A percentile compares a stretch with the other conserved stretches of the same genome.
phyloP scores from a whole-genome alignment of 35 echinoderm and acorn worm species.

The Holothuria glaberrima region DNA sequence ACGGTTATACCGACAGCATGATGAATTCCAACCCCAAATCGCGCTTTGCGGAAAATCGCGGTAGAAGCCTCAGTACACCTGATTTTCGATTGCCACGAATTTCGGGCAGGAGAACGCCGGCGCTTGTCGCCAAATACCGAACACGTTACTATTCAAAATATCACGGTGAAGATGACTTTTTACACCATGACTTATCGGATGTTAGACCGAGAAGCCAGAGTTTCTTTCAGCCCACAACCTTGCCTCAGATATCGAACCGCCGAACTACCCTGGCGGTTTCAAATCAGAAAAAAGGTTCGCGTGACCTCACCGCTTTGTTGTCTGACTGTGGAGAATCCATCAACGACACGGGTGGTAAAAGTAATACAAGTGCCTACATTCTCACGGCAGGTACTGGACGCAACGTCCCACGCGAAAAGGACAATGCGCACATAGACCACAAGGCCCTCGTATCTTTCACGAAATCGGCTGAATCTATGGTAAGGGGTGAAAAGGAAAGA shows the following conservation, averaged over 20 bases:
- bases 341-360: neutral
- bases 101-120: slow-evolving; percentile 68
- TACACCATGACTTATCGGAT: neutral
- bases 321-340: slow-evolving; percentile 20
- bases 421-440: neutral
- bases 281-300: neutral
- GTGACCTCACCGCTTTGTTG: neutral
- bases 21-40: slow-evolving; percentile 82
- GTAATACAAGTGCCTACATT: slow-evolving; percentile 64
- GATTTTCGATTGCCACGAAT: slow-evolving; percentile 66
- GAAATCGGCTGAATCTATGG: slow-evolving; percentile 41
- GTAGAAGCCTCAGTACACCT: slow-evolving; percentile 23
- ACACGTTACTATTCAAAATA: slow-evolving; percentile 42
- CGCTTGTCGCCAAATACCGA: slow-evolving; percentile 75
- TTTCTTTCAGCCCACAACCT: neutral
- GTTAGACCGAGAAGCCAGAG: slow-evolving; percentile 29
- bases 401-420: neutral
- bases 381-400: slow-evolving; percentile 73
- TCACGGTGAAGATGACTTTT: slow-evolving; percentile 34
- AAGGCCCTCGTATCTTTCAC: slow-evolving; percentile 30
- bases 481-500: slow-evolving; percentile 72
- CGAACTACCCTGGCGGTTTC: slow-evolving; percentile 37
- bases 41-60: slow-evolving; percentile 19
- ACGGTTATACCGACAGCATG: slow-evolving; percentile 82
- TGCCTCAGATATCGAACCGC: slow-evolving; percentile 53